Percentiles rank a stretch among this genome's conserved stretches.
These are phyloP conservation scores for Synanthedon vespiformis DNA, from an alignment of 2,888 invertebrate species.

Conservation along the genomic window DNA sequence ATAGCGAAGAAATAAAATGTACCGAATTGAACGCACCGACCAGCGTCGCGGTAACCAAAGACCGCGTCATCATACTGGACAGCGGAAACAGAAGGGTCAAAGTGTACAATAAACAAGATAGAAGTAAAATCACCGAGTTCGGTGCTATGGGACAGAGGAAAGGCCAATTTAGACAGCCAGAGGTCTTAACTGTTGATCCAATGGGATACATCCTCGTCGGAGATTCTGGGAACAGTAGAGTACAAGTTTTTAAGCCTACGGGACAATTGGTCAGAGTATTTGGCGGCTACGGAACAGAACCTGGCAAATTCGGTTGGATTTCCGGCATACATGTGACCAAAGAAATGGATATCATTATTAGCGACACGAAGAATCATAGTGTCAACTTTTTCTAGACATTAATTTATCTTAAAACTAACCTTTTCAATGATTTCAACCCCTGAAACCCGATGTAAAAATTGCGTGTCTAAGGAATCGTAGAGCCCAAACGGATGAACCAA, in stretches of 20 bases:
- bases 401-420: too few species aligned
- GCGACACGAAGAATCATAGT: slow-evolving; percentile 70
- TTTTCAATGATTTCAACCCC: too few species aligned
- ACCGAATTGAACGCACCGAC: slow-evolving; percentile 79
- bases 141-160: slow-evolving; percentile 75
- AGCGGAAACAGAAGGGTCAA: slow-evolving; percentile 79
- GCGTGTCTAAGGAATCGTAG: too few species aligned
- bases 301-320: slow-evolving; percentile 75
- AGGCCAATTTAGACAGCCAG: slow-evolving; percentile 80
- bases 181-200: slow-evolving; percentile 78
- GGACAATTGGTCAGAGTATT: slow-evolving; percentile 77
- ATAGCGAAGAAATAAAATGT: slow-evolving; percentile 35
- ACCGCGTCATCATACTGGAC: slow-evolving; percentile 73
- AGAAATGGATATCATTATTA: slow-evolving; percentile 72
- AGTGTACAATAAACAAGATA: slow-evolving; percentile 63
- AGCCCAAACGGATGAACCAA: too few species aligned
- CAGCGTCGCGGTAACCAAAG: slow-evolving; percentile 73
- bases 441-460: too few species aligned
- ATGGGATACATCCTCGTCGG: slow-evolving; percentile 82
- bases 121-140: slow-evolving; percentile 71
- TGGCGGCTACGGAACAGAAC: slow-evolving; percentile 62
- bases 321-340: slow-evolving; percentile 74
- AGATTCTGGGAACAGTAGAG: slow-evolving; percentile 81
- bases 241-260: slow-evolving; percentile 80
- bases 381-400: slow-evolving; percentile 46